Conservation (phyloP, 2,113 vertebrate genomes). For the Phoenicopterus ruber region DNA sequence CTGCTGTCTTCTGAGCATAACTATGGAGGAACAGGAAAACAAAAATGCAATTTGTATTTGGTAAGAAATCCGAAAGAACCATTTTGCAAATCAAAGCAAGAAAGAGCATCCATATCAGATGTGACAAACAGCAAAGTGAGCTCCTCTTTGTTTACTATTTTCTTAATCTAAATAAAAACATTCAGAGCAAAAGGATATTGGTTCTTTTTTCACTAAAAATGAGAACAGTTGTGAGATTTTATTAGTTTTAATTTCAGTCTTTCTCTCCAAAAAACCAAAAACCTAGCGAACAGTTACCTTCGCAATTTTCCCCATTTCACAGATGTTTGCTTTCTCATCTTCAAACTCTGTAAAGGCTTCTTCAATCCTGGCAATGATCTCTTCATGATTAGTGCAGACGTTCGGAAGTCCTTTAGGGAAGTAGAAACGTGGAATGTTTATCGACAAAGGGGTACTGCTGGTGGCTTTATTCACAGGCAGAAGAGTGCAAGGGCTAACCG, state of each 20-base stretch:
- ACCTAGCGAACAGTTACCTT: constrained; percentile 79
- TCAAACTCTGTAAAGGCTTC: constrained; percentile 86
- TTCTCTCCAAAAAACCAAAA: neutral
- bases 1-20: neutral
- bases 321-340: constrained; percentile 90
- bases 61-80: neutral
- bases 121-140: neutral
- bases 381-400: constrained; percentile 80
- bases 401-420: constrained; percentile 93
- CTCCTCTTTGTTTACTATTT: neutral
- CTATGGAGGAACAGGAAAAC: neutral
- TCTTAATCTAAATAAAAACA: neutral
- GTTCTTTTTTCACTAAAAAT: neutral
- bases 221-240: neutral
- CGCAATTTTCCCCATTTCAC: constrained; percentile 94
- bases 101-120: neutral
- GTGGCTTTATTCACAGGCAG: constrained; percentile 81
- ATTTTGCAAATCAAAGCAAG: neutral
- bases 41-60: neutral
- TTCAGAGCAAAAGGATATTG: neutral
- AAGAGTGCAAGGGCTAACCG: constrained; percentile 72
- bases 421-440: constrained; percentile 99
- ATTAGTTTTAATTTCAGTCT: neutral
- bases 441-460: constrained; percentile 77
- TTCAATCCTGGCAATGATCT: constrained; percentile 84